Conservation (phyloP, 2,888 invertebrate genomes). For the Platycheirus rosarum region DNA sequence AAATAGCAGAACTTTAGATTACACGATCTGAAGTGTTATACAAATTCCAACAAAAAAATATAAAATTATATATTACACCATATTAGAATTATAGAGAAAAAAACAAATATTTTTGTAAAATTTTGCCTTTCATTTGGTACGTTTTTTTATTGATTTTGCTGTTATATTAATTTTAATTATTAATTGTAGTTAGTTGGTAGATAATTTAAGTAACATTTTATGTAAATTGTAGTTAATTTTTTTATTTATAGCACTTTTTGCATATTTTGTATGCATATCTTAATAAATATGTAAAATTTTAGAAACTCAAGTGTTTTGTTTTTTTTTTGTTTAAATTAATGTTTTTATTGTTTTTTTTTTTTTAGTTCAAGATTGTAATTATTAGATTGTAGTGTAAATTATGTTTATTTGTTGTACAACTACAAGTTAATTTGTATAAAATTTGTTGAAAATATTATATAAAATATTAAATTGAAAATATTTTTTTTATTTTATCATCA, state of each 20-base stretch:
- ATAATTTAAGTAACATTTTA: constrained; percentile 37
- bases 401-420: constrained; percentile 16
- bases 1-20: constrained; percentile 19
- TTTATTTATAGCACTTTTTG: constrained; percentile 68
- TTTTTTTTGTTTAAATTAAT: constrained; percentile 36
- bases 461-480: constrained; percentile 21
- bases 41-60: constrained; percentile 34
- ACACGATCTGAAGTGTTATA: constrained; percentile 41
- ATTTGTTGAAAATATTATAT: constrained; percentile 35
- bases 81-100: neutral
- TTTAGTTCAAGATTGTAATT: neutral
- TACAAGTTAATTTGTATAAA: neutral
- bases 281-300: constrained; percentile 61
- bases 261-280: constrained; percentile 72
- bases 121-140: neutral
- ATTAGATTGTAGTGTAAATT: constrained; percentile 25
- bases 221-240: constrained; percentile 24
- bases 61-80: constrained; percentile 21
- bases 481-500: constrained; percentile 4
- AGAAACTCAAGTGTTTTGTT: no score
- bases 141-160: constrained; percentile 1
- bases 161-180: neutral
- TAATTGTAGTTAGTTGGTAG: neutral
- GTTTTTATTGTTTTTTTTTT: constrained; percentile 17
- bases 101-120: constrained; percentile 1